Evolutionary conservation across 2,113 vertebrate species (phyloP).

Genomic region (Typhlomys cinereus): DNA sequence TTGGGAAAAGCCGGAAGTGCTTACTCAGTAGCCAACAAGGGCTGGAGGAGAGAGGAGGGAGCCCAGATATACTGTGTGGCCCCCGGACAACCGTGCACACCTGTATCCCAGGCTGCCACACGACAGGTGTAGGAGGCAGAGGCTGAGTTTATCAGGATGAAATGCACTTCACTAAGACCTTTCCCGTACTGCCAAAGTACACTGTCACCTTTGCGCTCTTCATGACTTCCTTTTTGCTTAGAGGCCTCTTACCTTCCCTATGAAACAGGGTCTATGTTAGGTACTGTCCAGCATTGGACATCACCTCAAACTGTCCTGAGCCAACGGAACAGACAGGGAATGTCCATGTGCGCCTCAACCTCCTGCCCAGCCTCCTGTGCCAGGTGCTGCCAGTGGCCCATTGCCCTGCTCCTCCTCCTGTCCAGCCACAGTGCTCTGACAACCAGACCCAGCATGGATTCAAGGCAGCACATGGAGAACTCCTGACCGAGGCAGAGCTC

Average conservation of each 20-base stretch:
- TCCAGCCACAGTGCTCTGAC: neutral
- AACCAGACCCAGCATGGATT: neutral
- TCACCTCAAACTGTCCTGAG: neutral
- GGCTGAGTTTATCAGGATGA: too few species aligned
- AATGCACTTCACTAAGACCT: too few species aligned
- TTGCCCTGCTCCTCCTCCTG: neutral
- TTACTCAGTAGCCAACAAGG: too few species aligned
- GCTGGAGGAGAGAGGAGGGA: neutral
- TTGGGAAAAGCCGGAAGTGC: neutral
- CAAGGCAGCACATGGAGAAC: neutral
- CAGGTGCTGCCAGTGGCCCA: neutral
- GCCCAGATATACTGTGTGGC: too few species aligned
- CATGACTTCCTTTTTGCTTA: neutral
- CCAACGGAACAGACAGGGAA: neutral
- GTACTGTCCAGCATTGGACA: neutral
- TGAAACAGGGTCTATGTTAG: neutral
- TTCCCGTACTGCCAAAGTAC: too few species aligned
- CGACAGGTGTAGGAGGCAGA: neutral
- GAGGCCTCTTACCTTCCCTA: neutral
- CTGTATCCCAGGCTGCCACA: neutral
- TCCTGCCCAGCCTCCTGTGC: neutral
- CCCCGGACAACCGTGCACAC: neutral
- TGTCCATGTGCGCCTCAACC: neutral
- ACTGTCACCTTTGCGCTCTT: too few species aligned
- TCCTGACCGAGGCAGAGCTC: neutral